Evolutionary conservation across 2,113 vertebrate species (phyloP).

Genomic region (Tapirus terrestris): DNA sequence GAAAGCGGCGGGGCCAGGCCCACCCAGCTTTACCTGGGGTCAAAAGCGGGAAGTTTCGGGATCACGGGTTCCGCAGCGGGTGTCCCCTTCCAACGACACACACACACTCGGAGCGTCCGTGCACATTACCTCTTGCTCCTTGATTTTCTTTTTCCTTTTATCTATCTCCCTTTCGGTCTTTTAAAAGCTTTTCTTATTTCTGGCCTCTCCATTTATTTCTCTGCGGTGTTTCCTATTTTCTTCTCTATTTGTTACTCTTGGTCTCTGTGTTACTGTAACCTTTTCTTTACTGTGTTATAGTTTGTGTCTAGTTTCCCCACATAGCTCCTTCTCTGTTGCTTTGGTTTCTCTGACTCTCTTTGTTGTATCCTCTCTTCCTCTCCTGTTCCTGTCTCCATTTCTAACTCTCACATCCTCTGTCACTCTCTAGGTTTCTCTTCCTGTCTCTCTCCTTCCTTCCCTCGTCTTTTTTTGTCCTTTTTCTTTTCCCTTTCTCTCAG

Average conservation of each 20-base stretch:
- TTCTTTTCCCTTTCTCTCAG: background rate
- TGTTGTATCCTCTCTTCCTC: accelerated
- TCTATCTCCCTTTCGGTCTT: background rate
- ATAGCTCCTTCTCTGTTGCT: background rate
- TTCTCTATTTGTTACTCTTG: background rate
- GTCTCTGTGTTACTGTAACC: background rate
- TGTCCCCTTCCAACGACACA: background rate
- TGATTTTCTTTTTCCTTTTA: background rate
- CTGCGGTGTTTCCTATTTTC: background rate
- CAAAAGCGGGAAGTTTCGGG: background rate
- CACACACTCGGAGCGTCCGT: background rate
- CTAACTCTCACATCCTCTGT: accelerated
- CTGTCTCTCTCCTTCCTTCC: background rate
- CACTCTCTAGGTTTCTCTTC: background rate
- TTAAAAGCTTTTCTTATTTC: background rate
- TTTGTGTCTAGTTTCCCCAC: no score
- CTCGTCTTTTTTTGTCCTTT: background rate
- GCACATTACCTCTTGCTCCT: background rate
- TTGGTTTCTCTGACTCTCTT: background rate
- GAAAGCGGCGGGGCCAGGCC: accelerated
- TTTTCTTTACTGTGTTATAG: background rate
- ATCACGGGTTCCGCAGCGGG: background rate
- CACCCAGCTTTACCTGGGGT: background rate
- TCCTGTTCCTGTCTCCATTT: background rate
- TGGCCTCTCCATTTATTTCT: background rate